A percentile compares a stretch with the other conserved stretches of the same genome.
phyloP scores from a whole-genome alignment of 2,797 vertebrate genomes.

The Chaetophractus vellerosus region DNA sequence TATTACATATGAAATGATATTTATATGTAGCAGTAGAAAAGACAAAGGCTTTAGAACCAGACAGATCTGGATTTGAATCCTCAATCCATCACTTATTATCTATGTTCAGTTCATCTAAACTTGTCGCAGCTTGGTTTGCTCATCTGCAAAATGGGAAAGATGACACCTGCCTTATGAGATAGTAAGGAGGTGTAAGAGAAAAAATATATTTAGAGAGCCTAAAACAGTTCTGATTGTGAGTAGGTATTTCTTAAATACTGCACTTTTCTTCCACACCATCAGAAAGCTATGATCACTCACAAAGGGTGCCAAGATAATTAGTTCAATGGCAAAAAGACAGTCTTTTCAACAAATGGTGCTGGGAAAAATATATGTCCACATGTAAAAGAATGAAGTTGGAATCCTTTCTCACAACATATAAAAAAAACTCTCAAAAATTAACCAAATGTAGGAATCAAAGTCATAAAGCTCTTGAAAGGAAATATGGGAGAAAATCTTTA shows the following conservation, averaged over 20 bases:
- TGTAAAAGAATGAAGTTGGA: slow-evolving; percentile 1
- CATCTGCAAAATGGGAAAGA: slow-evolving; percentile 1
- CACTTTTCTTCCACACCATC: background rate
- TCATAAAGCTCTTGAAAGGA: background rate
- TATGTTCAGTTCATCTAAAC: background rate
- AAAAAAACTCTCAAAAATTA: slow-evolving; percentile 34
- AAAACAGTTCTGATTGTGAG: background rate
- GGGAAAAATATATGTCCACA: background rate
- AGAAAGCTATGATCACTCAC: background rate
- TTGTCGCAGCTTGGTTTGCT: background rate
- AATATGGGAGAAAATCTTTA: background rate
- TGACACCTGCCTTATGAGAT: background rate
- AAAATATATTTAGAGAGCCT: slow-evolving; percentile 21
- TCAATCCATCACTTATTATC: background rate
- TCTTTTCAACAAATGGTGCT: slow-evolving; percentile 52
- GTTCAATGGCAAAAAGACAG: slow-evolving; percentile 6
- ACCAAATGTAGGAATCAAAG: background rate
- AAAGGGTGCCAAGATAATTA: slow-evolving; percentile 37
- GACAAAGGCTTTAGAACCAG: slow-evolving; percentile 18
- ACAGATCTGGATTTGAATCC: background rate
- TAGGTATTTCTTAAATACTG: background rate
- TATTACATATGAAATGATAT: slow-evolving; percentile 16
- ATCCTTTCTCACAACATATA: background rate
- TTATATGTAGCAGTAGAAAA: slow-evolving; percentile 38
- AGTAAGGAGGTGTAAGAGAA: slow-evolving; percentile 14